Evolutionary conservation across 2,797 vertebrate genomes (phyloP), one percentile per base, ranked within the genome.

Genomic region (Pantherophis vulpinus): DNA sequence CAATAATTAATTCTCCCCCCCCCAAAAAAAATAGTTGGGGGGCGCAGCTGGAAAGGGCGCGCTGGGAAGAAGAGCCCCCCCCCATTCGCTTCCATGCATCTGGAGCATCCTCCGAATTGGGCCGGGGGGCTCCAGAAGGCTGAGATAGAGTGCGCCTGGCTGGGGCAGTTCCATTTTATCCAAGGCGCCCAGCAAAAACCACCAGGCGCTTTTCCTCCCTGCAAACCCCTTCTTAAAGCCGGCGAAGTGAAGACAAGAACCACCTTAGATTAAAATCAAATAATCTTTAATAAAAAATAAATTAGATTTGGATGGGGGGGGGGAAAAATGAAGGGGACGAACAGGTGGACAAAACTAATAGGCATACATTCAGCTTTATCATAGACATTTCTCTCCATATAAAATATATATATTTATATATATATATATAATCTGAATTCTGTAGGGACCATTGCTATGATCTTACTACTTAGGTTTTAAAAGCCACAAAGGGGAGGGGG

Each of bases 251-350:
- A 91, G 91, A 90, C n/a, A 89, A 90, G 87, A 90, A 86, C 5
- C 5, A 1, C 14, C 94, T 93, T 91, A 55, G 4, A 4, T 5
- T 20, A 87, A 83, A 95, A 87, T 94, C 95, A 94, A 94, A 95
- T 96, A 94, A 92, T 96, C 96, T 97, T 98, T 97, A 97, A 97
- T 97, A 96, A 96, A 96, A 97, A 97, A 98, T 98, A 98, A 98
- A 97, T 98, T 97, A 97, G 93, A 96, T 96, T 94, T 96, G 93
- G 61, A 90, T 54, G 20, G 23, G 60, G 61, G 23, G 60, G 61
- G 60, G 3, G 47, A 23, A 6, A 32, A 14, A 61, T 0, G 13
- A 14, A 20, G n/a, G 70, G 70, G 32, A 74, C n/a, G 0, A 32
- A 8, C 16, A 27, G 56, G n/a, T 23, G 27, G 12, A 18, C 79